A percentile compares a stretch with the other conserved stretches of the same genome.
phyloP scores from a whole-genome alignment of 1,140 invertebrate genomes.

The Apis cerana region DNA sequence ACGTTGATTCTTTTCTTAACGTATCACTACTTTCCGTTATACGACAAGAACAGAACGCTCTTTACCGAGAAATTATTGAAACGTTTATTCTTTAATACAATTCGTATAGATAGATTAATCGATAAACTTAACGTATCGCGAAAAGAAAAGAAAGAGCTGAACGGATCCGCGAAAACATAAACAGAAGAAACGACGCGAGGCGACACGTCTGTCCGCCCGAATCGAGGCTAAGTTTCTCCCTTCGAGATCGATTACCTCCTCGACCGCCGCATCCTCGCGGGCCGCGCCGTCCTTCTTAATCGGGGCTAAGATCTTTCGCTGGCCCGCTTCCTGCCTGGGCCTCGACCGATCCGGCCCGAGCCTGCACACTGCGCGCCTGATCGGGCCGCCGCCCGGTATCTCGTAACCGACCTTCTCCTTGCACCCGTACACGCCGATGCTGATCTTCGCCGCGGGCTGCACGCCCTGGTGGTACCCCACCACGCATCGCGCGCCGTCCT shows the following conservation, averaged over 20 bases:
- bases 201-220: too few relatives aligned
- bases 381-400: constrained; percentile 38
- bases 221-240: not conserved
- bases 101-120: too few relatives aligned
- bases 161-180: too few relatives aligned
- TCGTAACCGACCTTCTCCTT: constrained; percentile 50
- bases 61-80: too few relatives aligned
- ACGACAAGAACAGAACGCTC: too few relatives aligned
- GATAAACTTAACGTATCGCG: too few relatives aligned
- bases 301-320: constrained; percentile 19
- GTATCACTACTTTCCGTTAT: too few relatives aligned
- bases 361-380: constrained; percentile 28
- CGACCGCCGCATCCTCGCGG: constrained; percentile 14
- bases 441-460: constrained; percentile 71
- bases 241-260: constrained; percentile 56
- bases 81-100: too few relatives aligned
- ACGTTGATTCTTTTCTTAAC: too few relatives aligned
- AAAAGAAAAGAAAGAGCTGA: too few relatives aligned
- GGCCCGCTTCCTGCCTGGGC: constrained; percentile 33
- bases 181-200: not conserved
- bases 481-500: constrained; percentile 54
- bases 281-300: constrained; percentile 14
- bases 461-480: constrained; percentile 45
- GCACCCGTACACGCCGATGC: constrained; percentile 78
- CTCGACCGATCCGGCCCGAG: constrained; percentile 45